Evolutionary conservation across 2,113 vertebrate species (phyloP).

Genomic region (Elephantulus edwardii): DNA sequence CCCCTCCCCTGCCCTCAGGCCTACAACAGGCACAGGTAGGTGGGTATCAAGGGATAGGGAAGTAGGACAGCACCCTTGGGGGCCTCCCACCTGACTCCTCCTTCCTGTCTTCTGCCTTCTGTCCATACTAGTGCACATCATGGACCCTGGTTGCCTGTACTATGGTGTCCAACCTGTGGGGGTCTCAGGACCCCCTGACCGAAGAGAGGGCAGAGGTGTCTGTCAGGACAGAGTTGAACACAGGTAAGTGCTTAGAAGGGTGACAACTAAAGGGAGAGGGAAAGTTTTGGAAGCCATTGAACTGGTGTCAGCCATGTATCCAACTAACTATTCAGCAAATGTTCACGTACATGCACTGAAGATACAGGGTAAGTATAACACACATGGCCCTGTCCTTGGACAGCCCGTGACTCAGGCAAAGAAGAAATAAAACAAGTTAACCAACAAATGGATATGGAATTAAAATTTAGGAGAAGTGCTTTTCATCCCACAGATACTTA

Average conservation of each 20-base stretch:
- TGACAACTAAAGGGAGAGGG: background rate
- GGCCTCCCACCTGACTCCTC: background rate
- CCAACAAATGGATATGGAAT: background rate
- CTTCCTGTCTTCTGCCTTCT: background rate
- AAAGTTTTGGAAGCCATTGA: background rate
- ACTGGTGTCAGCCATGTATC: background rate
- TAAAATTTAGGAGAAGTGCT: constrained; percentile 9
- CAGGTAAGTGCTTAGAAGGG: constrained; percentile 75
- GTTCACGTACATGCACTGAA: background rate
- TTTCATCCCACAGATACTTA: background rate
- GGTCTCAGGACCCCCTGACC: constrained; percentile 46
- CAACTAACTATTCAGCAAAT: background rate
- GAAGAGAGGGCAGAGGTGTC: constrained; percentile 79
- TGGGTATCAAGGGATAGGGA: background rate
- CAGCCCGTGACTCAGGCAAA: background rate
- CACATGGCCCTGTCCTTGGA: background rate
- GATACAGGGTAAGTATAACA: background rate
- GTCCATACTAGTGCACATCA: constrained; percentile 60
- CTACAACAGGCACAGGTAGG: constrained; percentile 73
- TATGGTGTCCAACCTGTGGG: constrained; percentile 76
- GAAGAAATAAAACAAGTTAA: background rate
- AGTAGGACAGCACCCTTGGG: background rate
- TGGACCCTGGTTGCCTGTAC: constrained; percentile 75
- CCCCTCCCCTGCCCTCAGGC: constrained; percentile 62
- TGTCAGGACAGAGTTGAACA: constrained; percentile 63